Evolutionary conservation across 2,113 vertebrate genomes (phyloP), one percentile per base, ranked within the genome.

Genomic region (Anhinga anhinga): DNA sequence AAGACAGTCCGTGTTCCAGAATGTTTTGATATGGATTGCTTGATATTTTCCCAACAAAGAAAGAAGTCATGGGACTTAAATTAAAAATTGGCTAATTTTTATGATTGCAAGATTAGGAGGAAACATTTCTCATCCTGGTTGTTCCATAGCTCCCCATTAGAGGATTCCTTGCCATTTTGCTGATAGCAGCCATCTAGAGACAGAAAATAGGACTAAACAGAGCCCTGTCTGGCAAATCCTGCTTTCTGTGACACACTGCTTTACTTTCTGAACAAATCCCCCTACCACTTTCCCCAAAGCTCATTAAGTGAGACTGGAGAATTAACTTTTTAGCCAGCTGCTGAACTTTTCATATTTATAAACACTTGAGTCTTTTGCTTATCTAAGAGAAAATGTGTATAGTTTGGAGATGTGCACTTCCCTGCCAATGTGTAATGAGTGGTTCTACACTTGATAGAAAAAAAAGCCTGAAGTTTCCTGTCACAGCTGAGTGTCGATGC

Each of bases 301-400:
- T 95, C 96, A 97, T 97, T 96, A 97, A 95, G 87, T 95, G 97
- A 95, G 72, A 80, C 94, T 73, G 94, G 95, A 93, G 94, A 96
- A 92, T 98, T 98, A 96, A 93, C 79, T 96, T 98, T 97, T 96
- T 62, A 96, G 80, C 97, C 97, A 98, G 97, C 95, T 98, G 98
- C 95, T 98, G 97, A 98, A 98, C 94, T 98, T 96, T 91, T 98
- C 97, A 96, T 98, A 97, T 98, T 98, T 97, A 96, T 98, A 98
- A 98, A 98, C 97, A 98, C 95, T 97, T 98, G 98, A 98, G 97
- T 96, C 97, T 94, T 93, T 94, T 98, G 98, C 98, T 98, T 98
- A 99, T 97, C 95, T 97, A 97, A 90, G 88, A 95, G 94, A 98
- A 98, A 98, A 98, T 98, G 96, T 95, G 97, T 97, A 97, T 95